phyloP scores from a whole-genome alignment of 2,113 vertebrate genomes.

The Pseudolaguvia tuberculata region DNA sequence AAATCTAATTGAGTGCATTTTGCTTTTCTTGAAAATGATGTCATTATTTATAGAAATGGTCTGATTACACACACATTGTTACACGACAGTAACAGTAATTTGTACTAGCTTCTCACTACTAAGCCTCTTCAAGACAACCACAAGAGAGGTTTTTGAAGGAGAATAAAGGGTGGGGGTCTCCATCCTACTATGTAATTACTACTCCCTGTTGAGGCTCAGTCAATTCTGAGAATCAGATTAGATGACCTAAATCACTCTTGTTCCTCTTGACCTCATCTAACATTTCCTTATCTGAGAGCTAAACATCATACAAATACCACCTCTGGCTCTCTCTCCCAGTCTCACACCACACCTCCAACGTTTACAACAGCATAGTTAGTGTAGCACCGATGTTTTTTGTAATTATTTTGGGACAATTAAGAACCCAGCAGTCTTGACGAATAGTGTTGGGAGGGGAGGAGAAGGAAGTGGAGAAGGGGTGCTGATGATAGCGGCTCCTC shows the following conservation, averaged over 20 bases:
- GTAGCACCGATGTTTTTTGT: background rate
- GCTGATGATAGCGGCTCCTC: slow-evolving; percentile 65
- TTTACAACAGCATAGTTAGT: no score
- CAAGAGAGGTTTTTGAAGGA: slow-evolving; percentile 22
- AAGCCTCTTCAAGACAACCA: background rate
- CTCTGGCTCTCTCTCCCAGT: no score
- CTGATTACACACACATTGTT: background rate
- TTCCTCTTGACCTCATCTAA: slow-evolving; percentile 73
- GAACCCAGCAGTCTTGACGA: background rate
- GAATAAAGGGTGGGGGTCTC: slow-evolving; percentile 44
- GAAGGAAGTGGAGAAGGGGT: background rate
- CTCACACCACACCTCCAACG: slow-evolving; percentile 26
- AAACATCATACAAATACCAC: slow-evolving; percentile 64
- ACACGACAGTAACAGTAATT: background rate
- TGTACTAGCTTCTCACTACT: slow-evolving; percentile 5
- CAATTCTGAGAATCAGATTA: slow-evolving; percentile 78
- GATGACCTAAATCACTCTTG: slow-evolving; percentile 69
- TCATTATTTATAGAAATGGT: slow-evolving; percentile 38
- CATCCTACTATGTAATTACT: slow-evolving; percentile 78
- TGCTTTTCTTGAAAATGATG: slow-evolving; percentile 31
- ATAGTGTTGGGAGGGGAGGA: slow-evolving; percentile 12
- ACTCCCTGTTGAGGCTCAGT: slow-evolving; percentile 71
- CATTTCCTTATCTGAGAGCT: slow-evolving; percentile 77
- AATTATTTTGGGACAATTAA: slow-evolving; percentile 13
- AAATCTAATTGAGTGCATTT: slow-evolving; percentile 19